Percentiles rank a stretch among this genome's conserved stretches.
These are phyloP conservation scores for Okapia johnstoni DNA, from an alignment of 2,113 vertebrate genomes.

Conservation along the genomic window DNA sequence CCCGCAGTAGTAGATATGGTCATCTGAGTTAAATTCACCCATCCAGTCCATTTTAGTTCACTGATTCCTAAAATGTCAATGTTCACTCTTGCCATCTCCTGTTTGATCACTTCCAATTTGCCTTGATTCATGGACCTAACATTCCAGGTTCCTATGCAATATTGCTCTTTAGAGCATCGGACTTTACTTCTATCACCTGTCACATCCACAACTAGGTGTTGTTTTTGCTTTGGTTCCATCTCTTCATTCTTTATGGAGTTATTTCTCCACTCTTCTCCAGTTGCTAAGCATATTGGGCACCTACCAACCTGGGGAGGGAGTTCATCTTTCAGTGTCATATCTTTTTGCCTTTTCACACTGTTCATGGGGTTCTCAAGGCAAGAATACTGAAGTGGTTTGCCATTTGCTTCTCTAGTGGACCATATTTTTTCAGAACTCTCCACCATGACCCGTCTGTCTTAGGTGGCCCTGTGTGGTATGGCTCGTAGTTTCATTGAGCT, in stretches of 20 bases:
- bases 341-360: not conserved
- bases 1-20: not conserved
- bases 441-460: fast-evolving
- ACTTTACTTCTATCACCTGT: not conserved
- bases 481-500: not conserved
- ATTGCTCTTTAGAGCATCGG: not conserved
- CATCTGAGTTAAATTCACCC: not conserved
- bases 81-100: not conserved
- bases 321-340: not conserved
- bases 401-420: not conserved
- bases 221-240: not conserved
- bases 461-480: not conserved
- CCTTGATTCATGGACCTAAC: not conserved
- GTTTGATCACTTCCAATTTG: not conserved
- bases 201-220: not conserved
- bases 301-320: not conserved
- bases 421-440: not conserved
- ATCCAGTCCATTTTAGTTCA: not conserved
- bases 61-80: not conserved
- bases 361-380: not conserved
- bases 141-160: not conserved
- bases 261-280: not conserved
- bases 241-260: not conserved
- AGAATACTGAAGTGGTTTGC: not conserved
- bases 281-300: not conserved